Evolutionary conservation across 1,140 invertebrate genomes (phyloP), one percentile per base, ranked within the genome.

Genomic region (Tachypleus tridentatus): DNA sequence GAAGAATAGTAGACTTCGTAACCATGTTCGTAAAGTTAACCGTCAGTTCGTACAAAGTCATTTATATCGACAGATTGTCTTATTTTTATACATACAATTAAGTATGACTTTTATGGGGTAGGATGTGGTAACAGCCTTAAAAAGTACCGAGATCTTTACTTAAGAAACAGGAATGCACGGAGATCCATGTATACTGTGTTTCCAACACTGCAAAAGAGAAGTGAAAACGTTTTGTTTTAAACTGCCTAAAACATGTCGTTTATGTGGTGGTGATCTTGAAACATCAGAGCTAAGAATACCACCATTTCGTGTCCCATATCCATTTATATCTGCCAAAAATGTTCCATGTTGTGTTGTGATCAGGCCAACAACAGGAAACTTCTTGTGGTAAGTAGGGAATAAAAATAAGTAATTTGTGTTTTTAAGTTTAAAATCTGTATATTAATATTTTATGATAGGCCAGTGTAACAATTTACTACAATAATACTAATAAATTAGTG

Each of bases 101-200:
- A 29, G 29, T 29, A 29, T 29, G 29, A 29, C 29, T 29, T 29
- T 29, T 29, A 29, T 2, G 29, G 29, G 29, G 29, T 29, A 29
- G 29, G 29, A 29, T 29, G 29, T 29, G 0, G 29, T 29, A 29
- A 29, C 29, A 29, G 29, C 29, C 29, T 29, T 29, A 29, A 29
- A 29, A 29, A 29, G 29, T 29, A 29, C 29, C 29, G 29, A 29
- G 29, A 29, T 29, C 29, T 29, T 29, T 29, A 29, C 61, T 11
- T 60, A n/a, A 57, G 47, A 11, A 4, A 11, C 9, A 29, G 5
- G 47, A 29, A 62, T 62, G 50, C 6, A 48, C 5, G 63, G 53
- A 53, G 86, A 88, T 83, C 85, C 86, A 67, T 86, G 86, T 69
- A 87, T 89, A 74, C 78, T 88, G 72, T 89, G 87, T 79, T 87